Evolutionary conservation across 2,797 vertebrate species (phyloP).

Genomic region (Epinephelus awoara): DNA sequence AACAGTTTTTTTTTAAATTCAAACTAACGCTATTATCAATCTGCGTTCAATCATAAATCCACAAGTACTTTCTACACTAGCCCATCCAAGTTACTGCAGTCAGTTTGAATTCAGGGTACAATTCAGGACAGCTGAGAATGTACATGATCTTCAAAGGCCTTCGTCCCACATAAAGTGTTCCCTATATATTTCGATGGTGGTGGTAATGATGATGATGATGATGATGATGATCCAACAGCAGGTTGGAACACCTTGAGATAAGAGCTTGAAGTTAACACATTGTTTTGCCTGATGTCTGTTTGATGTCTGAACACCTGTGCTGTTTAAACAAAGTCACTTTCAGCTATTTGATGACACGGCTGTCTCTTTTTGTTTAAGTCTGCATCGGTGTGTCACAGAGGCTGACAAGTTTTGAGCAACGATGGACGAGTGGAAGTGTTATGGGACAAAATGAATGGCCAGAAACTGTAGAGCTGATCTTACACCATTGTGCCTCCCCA

Average conservation of each 20-base stretch:
- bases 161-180: slow-evolving; percentile 1
- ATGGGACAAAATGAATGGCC: background rate
- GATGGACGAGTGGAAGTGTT: background rate
- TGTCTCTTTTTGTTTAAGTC: slow-evolving; percentile 13
- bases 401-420: background rate
- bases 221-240: background rate
- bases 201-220: too few species aligned
- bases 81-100: slow-evolving; percentile 17
- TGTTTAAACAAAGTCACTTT: slow-evolving; percentile 5
- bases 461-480: background rate
- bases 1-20: slow-evolving; percentile 15
- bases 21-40: slow-evolving; percentile 30
- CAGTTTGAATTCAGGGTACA: slow-evolving; percentile 24
- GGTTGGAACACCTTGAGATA: slow-evolving; percentile 10
- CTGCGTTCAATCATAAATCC: slow-evolving; percentile 26
- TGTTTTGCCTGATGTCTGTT: background rate
- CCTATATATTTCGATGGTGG: background rate
- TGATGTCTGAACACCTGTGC: slow-evolving; percentile 9
- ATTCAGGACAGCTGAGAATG: slow-evolving; percentile 20
- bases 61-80: slow-evolving; percentile 32
- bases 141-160: slow-evolving; percentile 18
- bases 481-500: background rate
- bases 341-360: slow-evolving; percentile 10
- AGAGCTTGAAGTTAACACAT: background rate
- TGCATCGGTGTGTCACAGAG: slow-evolving; percentile 5